A percentile compares a stretch with the other conserved stretches of the same genome.
These are phyloP conservation scores for Eucera pruinosa DNA, from an alignment of 2,888 invertebrate species.

Conservation along the genomic window DNA sequence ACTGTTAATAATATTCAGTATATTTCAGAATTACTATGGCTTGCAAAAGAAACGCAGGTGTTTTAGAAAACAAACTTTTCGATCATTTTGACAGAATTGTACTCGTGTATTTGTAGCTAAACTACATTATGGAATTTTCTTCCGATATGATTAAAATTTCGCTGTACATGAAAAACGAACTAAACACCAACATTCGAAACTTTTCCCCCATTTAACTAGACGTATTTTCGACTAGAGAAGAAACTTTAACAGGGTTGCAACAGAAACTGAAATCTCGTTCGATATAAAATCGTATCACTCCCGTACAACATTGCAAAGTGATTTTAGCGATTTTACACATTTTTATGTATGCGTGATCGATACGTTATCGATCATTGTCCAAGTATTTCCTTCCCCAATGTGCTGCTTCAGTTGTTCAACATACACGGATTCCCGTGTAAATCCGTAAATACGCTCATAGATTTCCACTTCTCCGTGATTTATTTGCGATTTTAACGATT, in stretches of 20 bases:
- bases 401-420: constrained; percentile 3
- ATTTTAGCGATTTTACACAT: not conserved
- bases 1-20: no score
- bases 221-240: not conserved
- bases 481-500: not conserved
- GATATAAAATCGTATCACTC: not conserved
- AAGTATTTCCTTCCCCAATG: not conserved
- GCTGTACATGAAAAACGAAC: not conserved
- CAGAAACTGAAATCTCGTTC: no score
- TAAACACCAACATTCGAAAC: not conserved
- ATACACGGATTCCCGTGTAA: not conserved
- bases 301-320: not conserved
- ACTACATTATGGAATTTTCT: not conserved
- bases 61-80: no score
- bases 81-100: not conserved
- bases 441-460: not conserved
- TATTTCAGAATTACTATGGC: no score
- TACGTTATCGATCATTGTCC: not conserved
- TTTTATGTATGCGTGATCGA: not conserved
- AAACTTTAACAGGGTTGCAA: not conserved
- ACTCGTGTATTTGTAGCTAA: not conserved
- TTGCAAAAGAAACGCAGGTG: no score
- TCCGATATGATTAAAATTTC: not conserved
- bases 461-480: not conserved
- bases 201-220: no score